Base-by-base conservation (phyloP, 2,797 vertebrate species). In the Lerista edwardsae region DNA sequence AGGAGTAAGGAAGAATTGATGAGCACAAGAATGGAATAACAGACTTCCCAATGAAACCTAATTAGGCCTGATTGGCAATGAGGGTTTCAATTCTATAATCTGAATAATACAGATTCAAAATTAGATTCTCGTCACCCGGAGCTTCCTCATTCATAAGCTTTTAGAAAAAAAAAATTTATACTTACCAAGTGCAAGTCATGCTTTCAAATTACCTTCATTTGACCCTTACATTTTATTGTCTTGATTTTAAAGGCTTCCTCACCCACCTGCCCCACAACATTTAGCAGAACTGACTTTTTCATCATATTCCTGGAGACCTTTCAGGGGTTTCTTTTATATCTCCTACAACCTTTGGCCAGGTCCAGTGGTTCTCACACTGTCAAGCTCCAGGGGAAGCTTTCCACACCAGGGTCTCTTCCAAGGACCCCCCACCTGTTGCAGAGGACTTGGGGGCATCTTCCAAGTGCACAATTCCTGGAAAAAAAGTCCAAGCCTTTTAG, bases 151-250 rank as follows among this genome's bases (percentile, higher is more conserved):
- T n/a, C n/a, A n/a, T n/a, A n/a, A n/a, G 23, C 2, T 39, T 34
- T n/a, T 39, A 44, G 85, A 7, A 89, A 81, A 83, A 31, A 2
- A 89, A 81, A 83, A 31, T 1, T 62, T 73, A 25, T n/a, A 10
- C 34, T 74, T 75, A 61, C 44, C 14, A 77, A 73, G 71, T 86
- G 29, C 21, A 29, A 83, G 62, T 17, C 73, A 69, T 86, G 6
- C 47, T 59, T 71, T 59, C 23, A 72, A 12, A 74, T 51, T 55
- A 85, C 86, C 0, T 74, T 74, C 51, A 57, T 75, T 57, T 51
- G 15, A 69, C 68, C 14, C 68, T 71, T 14, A n/a, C 17, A 44
- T 47, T 73, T 73, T 41, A 29, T 73, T 73, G 10, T 47, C 27
- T 57, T 75, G 8, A 59, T 27, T 34, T 57, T 59, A 34, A 19